A percentile compares a stretch with the other conserved stretches of the same genome.
Conservation (phyloP, 1,140 invertebrate species). For the Macrobrachium nipponense region DNA sequence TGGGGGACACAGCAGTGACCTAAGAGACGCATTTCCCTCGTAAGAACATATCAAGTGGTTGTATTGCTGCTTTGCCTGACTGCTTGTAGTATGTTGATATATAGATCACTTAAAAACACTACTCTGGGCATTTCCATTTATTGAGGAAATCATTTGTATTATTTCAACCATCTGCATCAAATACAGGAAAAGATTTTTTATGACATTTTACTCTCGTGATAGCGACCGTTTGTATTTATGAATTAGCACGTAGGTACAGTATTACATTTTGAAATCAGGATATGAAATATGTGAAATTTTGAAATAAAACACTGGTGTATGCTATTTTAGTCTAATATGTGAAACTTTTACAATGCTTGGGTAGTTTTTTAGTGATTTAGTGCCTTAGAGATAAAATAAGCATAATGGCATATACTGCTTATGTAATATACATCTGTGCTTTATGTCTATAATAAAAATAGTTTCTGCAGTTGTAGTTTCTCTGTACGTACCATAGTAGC, state of each 20-base stretch:
- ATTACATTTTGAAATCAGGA: constrained; percentile 2
- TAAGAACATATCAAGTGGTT: constrained; percentile 51
- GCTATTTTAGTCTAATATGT: too few species aligned
- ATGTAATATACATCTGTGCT: constrained; percentile 13
- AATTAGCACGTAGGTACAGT: neutral
- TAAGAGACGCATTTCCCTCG: constrained; percentile 51
- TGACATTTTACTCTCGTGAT: too few species aligned
- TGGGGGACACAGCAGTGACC: constrained; percentile 59
- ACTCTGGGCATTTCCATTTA: too few species aligned
- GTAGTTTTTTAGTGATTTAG: constrained; percentile 22
- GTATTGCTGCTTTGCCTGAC: constrained; percentile 35
- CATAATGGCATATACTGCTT: constrained; percentile 32
- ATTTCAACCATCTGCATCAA: too few species aligned
- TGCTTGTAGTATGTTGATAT: too few species aligned
- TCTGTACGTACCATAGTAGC: too few species aligned
- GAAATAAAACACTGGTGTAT: too few species aligned
- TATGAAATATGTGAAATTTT: neutral
- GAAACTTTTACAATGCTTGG: constrained; percentile 1
- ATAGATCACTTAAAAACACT: too few species aligned
- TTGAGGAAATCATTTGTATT: too few species aligned
- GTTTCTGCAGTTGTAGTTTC: too few species aligned
- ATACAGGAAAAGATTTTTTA: too few species aligned
- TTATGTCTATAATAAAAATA: neutral
- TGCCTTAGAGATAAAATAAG: constrained; percentile 11
- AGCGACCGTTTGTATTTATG: too few species aligned